A percentile compares a stretch with the other conserved stretches of the same genome.
Evolutionary conservation across 2,888 invertebrate genomes (phyloP).

Genomic region (Mythimna vitellina): DNA sequence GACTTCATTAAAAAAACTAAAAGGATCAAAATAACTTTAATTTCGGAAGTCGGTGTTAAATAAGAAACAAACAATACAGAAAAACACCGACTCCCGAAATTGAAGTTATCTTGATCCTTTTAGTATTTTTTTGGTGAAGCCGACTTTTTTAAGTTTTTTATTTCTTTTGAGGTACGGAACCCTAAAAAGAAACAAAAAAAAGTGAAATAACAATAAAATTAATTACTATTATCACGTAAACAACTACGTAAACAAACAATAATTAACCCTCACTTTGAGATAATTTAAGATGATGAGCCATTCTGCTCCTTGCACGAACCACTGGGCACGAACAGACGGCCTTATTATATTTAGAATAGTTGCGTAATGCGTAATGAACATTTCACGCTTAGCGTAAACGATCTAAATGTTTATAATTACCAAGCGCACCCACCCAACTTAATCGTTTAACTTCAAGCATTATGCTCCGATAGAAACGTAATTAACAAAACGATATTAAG

Average conservation of each 20-base stretch:
- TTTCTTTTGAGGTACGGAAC: too few species aligned
- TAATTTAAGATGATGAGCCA: constrained; percentile 28
- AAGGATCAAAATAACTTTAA: too few species aligned
- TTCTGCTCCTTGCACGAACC: constrained; percentile 37
- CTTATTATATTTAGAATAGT: constrained; percentile 54
- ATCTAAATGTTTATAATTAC: constrained; percentile 60
- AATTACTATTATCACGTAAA: constrained; percentile 9
- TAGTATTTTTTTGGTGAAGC: too few species aligned
- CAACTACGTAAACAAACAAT: constrained; percentile 14
- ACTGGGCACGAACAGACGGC: constrained; percentile 41
- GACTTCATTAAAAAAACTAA: too few species aligned
- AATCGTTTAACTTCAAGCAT: constrained; percentile 66
- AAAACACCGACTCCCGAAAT: too few species aligned
- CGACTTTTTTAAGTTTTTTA: too few species aligned
- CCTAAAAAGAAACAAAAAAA: too few species aligned
- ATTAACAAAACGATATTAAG: constrained; percentile 73
- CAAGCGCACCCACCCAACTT: constrained; percentile 43
- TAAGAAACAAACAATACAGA: too few species aligned
- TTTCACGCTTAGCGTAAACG: constrained; percentile 49
- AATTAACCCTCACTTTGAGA: constrained; percentile 13
- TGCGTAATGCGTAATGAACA: constrained; percentile 45
- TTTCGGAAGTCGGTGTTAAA: too few species aligned
- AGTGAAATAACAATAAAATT: neutral
- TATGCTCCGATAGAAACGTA: constrained; percentile 65
- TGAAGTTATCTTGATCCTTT: too few species aligned